phyloP scores from a whole-genome alignment of 2,888 invertebrate genomes.

The Meliscaeva auricollis region DNA sequence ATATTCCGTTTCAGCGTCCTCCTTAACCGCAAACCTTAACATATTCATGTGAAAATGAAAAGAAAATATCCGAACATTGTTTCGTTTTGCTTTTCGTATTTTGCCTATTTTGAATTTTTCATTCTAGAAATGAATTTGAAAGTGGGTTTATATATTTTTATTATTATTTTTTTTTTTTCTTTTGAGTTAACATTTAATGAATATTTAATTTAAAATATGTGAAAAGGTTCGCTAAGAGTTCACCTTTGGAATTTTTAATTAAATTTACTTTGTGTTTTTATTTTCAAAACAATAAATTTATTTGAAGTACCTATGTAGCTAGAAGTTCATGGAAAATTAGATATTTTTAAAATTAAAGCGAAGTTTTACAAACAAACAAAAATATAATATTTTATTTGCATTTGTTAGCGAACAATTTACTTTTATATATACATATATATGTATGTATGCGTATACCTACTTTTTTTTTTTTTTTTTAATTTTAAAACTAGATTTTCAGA shows the following conservation, averaged over 20 bases:
- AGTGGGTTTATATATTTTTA: conserved; percentile 9
- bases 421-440: no score
- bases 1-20: conserved; percentile 15
- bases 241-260: conserved; percentile 32
- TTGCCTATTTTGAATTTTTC: conserved; percentile 37
- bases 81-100: conserved; percentile 21
- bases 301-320: not conserved
- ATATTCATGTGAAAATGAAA: conserved; percentile 50
- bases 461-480: no score
- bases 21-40: conserved; percentile 18
- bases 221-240: conserved; percentile 8
- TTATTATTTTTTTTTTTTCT: conserved; percentile 20
- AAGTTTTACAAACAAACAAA: conserved; percentile 1
- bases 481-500: no score
- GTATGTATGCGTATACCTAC: no score
- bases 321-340: not conserved
- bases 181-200: conserved; percentile 28
- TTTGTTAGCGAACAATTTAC: no score
- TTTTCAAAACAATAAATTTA: not conserved
- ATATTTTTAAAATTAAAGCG: not conserved
- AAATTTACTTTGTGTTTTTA: conserved; percentile 12
- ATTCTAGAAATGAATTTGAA: conserved; percentile 33
- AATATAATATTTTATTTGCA: not conserved
- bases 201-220: conserved; percentile 32
- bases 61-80: conserved; percentile 29